phyloP scores from a whole-genome alignment of 2,113 vertebrate genomes.

The Pyrgilauda ruficollis region DNA sequence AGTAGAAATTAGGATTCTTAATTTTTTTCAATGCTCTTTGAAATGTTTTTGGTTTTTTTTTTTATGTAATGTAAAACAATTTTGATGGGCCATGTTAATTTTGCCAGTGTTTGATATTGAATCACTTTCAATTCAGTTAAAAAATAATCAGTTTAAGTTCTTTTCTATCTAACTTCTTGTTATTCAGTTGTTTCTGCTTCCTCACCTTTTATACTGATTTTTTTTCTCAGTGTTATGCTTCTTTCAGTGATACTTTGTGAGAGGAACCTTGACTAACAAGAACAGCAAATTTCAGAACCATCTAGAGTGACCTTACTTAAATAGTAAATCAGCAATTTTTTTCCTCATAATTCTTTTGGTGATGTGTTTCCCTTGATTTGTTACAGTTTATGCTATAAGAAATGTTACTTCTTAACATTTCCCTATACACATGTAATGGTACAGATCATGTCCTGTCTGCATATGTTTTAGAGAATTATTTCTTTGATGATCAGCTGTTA shows the following conservation, averaged over 20 bases:
- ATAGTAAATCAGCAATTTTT: background rate
- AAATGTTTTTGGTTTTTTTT: background rate
- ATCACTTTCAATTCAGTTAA: background rate
- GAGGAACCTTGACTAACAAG: background rate
- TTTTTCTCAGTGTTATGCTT: background rate
- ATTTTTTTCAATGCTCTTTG: background rate
- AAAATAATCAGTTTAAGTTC: background rate
- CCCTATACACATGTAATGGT: background rate
- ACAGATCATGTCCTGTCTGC: background rate
- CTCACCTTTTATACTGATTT: background rate
- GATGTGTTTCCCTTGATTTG: background rate
- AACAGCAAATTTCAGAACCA: background rate
- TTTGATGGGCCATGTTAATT: background rate
- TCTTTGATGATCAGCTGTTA: background rate
- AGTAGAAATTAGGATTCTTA: background rate
- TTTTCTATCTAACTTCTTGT: background rate
- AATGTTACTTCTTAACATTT: background rate
- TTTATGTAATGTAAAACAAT: background rate
- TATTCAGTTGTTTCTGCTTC: background rate
- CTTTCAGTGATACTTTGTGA: background rate
- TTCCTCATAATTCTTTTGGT: background rate
- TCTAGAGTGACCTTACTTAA: background rate
- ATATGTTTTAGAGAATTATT: rapidly evolving
- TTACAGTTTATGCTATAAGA: background rate
- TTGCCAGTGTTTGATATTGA: background rate